These are phyloP conservation scores for Boloria euphrosyne DNA, from an alignment of 2,888 invertebrate genomes.

Conservation along the genomic window DNA sequence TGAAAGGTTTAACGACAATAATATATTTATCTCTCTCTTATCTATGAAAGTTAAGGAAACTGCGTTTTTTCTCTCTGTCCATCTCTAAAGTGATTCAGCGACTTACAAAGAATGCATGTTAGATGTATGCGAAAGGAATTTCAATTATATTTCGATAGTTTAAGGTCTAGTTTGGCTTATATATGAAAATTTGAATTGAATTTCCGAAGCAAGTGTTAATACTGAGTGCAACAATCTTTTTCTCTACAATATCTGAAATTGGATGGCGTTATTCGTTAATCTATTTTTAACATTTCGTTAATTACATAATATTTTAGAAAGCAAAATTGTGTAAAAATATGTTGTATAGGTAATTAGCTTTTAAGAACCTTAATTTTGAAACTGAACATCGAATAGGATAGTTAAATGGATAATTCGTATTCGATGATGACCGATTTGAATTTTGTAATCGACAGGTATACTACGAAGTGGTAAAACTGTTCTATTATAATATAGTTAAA, in stretches of 20 bases:
- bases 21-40: constrained; percentile 55
- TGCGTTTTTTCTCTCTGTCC: constrained; percentile 60
- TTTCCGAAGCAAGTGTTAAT: constrained; percentile 68
- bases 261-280: constrained; percentile 56
- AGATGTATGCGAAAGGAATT: constrained; percentile 35
- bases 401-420: too few species aligned
- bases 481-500: constrained; percentile 50
- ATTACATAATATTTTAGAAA: background rate
- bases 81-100: constrained; percentile 69
- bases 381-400: too few species aligned
- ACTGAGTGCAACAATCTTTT: constrained; percentile 68
- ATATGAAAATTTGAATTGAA: constrained; percentile 55
- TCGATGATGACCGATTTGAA: background rate
- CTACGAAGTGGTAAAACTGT: constrained; percentile 41
- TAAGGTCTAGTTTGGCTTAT: constrained; percentile 43
- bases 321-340: background rate
- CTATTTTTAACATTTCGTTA: constrained; percentile 18
- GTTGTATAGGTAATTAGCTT: too few species aligned
- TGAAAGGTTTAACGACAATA: constrained; percentile 46
- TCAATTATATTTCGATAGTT: constrained; percentile 33
- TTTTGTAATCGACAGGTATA: constrained; percentile 27
- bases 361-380: too few species aligned
- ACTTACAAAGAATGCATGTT: constrained; percentile 59
- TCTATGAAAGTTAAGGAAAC: constrained; percentile 47
- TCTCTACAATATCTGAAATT: constrained; percentile 61